Conservation (phyloP, 2,888 invertebrate genomes). For the Eristalinus sepulchralis region DNA sequence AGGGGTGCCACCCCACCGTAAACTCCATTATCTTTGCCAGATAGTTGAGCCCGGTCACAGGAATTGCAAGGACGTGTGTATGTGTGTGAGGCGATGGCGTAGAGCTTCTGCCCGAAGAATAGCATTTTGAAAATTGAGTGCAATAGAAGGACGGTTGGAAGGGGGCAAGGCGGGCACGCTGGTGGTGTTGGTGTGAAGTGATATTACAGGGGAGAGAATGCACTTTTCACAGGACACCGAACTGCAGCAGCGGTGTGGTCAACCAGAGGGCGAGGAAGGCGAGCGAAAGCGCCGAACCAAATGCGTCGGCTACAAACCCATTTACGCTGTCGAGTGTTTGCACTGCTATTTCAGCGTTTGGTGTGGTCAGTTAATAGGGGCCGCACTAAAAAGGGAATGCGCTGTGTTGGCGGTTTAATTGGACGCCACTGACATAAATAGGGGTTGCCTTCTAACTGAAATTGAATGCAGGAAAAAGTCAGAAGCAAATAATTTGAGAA, state of each 20-base stretch:
- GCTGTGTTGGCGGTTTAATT: neutral
- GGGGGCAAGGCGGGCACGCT: neutral
- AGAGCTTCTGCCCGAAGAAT: neutral
- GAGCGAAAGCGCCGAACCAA: neutral
- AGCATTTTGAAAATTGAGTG: slow-evolving; percentile 28
- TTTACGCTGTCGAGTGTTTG: neutral
- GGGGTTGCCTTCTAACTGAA: neutral
- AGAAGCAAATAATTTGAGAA: neutral
- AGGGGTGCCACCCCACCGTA: neutral
- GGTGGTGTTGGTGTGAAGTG: neutral
- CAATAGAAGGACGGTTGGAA: neutral
- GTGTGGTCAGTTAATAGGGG: neutral
- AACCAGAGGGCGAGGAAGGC: neutral
- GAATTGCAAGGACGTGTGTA: neutral
- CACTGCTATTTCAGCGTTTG: neutral
- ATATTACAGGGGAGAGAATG: slow-evolving; percentile 2
- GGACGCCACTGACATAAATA: neutral
- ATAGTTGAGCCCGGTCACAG: slow-evolving; percentile 44
- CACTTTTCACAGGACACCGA: slow-evolving; percentile 15
- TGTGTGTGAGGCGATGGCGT: slow-evolving; percentile 13
- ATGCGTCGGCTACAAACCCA: neutral
- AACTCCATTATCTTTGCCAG: slow-evolving; percentile 31
- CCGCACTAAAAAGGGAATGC: neutral
- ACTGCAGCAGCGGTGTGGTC: slow-evolving; percentile 1
- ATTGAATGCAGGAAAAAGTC: neutral